Evolutionary conservation across 2,888 invertebrate species (phyloP).

Genomic region (Anthophora plumipes): DNA sequence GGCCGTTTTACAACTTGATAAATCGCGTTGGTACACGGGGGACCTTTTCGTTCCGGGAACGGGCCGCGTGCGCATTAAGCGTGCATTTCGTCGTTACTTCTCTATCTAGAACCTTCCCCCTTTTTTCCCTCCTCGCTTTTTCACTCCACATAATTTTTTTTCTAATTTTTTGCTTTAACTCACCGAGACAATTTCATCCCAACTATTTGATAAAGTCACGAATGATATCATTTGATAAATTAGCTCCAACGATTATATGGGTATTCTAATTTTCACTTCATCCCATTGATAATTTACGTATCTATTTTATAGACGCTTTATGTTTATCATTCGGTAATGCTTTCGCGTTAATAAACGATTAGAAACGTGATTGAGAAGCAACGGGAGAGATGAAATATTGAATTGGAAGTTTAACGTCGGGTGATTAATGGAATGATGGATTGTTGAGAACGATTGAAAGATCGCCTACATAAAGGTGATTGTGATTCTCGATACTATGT

Average conservation of each 20-base stretch:
- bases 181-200: not conserved
- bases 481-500: no score
- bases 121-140: not conserved
- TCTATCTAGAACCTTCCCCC: conserved; percentile 10
- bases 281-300: not conserved
- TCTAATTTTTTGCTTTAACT: not conserved
- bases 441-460: conserved; percentile 4
- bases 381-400: not conserved
- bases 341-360: not conserved
- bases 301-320: not conserved
- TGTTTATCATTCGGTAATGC: not conserved
- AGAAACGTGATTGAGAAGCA: not conserved
- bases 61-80: conserved; percentile 58
- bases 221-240: not conserved
- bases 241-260: not conserved
- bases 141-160: not conserved
- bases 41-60: conserved; percentile 50
- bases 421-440: conserved; percentile 20
- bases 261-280: not conserved
- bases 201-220: not conserved
- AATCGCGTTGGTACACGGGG: conserved; percentile 68
- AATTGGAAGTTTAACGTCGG: not conserved
- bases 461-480: conserved; percentile 15
- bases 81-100: conserved; percentile 47
- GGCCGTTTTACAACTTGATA: conserved; percentile 71